A percentile compares a stretch with the other conserved stretches of the same genome.
Evolutionary conservation across 1,140 invertebrate species (phyloP).

Genomic region (Ctenoplectra terminalis): DNA sequence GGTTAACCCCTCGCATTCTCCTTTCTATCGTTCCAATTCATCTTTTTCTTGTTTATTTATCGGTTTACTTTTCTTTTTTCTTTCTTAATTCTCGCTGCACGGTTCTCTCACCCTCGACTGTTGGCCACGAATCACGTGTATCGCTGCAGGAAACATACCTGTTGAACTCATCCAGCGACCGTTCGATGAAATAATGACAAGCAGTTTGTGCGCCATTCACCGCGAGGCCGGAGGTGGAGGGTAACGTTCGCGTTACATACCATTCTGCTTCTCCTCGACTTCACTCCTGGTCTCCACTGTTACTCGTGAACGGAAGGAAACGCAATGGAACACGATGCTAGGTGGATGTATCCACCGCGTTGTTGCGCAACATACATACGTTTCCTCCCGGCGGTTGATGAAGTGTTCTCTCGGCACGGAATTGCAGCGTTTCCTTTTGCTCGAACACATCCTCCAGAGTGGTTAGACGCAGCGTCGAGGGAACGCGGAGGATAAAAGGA

Average conservation of each 20-base stretch:
- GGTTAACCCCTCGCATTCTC: background rate
- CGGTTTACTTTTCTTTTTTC: too few species aligned
- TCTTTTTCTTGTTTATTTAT: too few species aligned
- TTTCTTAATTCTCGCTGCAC: background rate
- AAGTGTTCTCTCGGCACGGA: conserved; percentile 54
- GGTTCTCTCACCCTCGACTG: background rate
- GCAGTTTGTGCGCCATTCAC: conserved; percentile 44
- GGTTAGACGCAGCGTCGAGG: conserved; percentile 45
- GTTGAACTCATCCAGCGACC: conserved; percentile 57
- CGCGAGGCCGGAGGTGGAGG: background rate
- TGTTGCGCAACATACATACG: conserved; percentile 39
- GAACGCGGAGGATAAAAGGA: conserved; percentile 58
- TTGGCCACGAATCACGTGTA: conserved; percentile 1
- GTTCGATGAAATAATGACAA: conserved; percentile 65
- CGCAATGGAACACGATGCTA: background rate
- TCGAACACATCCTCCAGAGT: conserved; percentile 50
- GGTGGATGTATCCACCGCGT: background rate
- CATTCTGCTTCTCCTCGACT: background rate
- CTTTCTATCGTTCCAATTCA: background rate
- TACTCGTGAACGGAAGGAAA: background rate
- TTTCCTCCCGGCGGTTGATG: conserved; percentile 21
- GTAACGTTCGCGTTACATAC: background rate
- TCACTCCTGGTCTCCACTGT: background rate
- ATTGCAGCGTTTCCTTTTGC: conserved; percentile 50
- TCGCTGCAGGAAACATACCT: conserved; percentile 51